Base-by-base conservation (phyloP, 2,888 invertebrate genomes). In the Hermodice carunculata region DNA sequence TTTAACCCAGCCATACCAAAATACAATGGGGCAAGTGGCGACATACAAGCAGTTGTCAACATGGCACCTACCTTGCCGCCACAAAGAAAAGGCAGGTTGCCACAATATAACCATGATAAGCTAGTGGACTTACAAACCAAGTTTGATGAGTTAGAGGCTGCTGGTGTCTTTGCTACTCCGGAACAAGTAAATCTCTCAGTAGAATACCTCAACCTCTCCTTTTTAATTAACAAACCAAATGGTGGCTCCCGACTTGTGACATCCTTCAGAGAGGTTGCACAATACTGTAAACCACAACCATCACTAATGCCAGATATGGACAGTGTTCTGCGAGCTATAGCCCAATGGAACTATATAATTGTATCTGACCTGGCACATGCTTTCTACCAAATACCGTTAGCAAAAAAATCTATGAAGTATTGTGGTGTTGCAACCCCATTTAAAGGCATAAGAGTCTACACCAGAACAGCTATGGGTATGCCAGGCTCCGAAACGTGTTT, bases 171-270 rank as follows among this genome's bases (percentile, higher is more conserved):
- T 43, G 49, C 29, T 6, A 48, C 51, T n/a, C 74, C 71, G 17
- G 75, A 74, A 57, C 59, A 69, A 44, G 34, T 64, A 17, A 67
- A 61, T 40, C 34, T 67, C 1, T 52, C 44, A 8, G 69, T 68
- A 3, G 75, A 77, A 32, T 73, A 77, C 43, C 43, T 75, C n/a
- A n/a, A n/a, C n/a, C n/a, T n/a, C n/a, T n/a, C n/a, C n/a, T n/a
- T n/a, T n/a, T n/a, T n/a, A n/a, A n/a, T n/a, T n/a, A n/a, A n/a
- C n/a, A n/a, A n/a, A n/a, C n/a, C n/a, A n/a, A n/a, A n/a, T n/a
- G n/a, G 76, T 14, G 67, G 63, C 24, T 67, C 56, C 53, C 59
- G 73, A 14, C 56, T 76, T 8, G 74, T 73, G 22, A 74, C 74
- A 4, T 69, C 74, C 1, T 73, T 75, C 34, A 62, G 58, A 2